Base-by-base conservation (phyloP, 2,888 invertebrate genomes). In the Portevinia maculata region DNA sequence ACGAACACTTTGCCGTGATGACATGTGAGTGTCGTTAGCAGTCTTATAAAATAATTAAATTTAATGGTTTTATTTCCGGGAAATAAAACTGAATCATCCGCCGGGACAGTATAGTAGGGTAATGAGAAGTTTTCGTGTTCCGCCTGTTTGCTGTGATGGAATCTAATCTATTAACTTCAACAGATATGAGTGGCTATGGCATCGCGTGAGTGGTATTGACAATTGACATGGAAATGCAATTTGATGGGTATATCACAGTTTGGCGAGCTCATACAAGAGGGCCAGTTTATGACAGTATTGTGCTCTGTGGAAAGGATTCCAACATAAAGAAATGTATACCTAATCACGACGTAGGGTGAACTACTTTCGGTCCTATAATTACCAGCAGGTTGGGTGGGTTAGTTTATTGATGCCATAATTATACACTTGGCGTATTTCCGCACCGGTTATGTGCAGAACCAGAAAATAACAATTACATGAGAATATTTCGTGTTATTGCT, bases 1-100 rank as follows among this genome's bases (percentile, higher is more conserved):
- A 88, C 71, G 90, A 88, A 71, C 90, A 91, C 83, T 91, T 90
- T 84, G 88, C 88, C 11, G 87, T 89, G 28, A 79, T 90, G 78
- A 90, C 90, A 85, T 88, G 90, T 90, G 79, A 90, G 90, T 89
- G 17, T 90, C 88, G 28, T 2, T 9, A 8, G 0, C 19, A 24
- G 62, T 44, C 24, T 28, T 52, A 37, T 39, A 13, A 30, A 32
- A 52, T 28, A 13, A 65, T 65, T 65, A 15, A 44, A 59, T 32
- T 64, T 71, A 48, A 24, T 32, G 6, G n/a, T 32, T 32, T 8
- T 30, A 60, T 24, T 75, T 81, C 37, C 59, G 67, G 41, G 11
- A 34, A 32, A 48, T 60, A 60, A 53, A 74, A 50, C 55, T 75
- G 48, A 81, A 44, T 75, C 59, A 70, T 39, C 71, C 41, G n/a